Conservation (phyloP, 1,140 invertebrate genomes). For the Ruditapes philippinarum region DNA sequence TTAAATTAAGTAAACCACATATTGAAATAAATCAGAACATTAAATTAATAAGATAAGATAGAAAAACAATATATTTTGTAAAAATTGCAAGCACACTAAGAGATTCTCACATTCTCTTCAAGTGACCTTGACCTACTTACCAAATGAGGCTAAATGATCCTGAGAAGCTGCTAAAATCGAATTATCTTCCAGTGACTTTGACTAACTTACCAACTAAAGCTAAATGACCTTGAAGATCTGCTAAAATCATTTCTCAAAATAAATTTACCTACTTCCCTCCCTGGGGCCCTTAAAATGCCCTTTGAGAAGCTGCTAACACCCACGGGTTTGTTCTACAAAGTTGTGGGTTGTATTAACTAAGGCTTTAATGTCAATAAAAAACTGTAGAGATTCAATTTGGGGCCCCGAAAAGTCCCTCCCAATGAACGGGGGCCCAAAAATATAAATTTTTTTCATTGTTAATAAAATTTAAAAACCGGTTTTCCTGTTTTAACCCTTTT, state of each 20-base stretch:
- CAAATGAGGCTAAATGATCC: conserved; percentile 88
- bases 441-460: too few species aligned
- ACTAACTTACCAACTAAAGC: conserved; percentile 87
- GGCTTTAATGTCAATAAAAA: conserved; percentile 88
- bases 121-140: conserved; percentile 82
- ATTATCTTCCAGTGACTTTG: not conserved
- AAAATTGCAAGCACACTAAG: too few species aligned
- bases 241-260: conserved; percentile 82
- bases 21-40: too few species aligned
- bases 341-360: conserved; percentile 88
- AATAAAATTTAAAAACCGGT: too few species aligned
- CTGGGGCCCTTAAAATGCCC: conserved; percentile 88
- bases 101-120: too few species aligned
- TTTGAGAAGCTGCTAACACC: conserved; percentile 87
- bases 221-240: conserved; percentile 88
- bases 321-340: conserved; percentile 83
- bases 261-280: conserved; percentile 86
- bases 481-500: too few species aligned
- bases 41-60: too few species aligned
- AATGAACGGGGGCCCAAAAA: conserved; percentile 88
- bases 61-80: too few species aligned
- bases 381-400: conserved; percentile 88
- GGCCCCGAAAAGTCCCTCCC: conserved; percentile 89
- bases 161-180: conserved; percentile 87
- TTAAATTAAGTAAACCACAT: too few species aligned